Percentiles rank a stretch among this genome's conserved stretches.
Evolutionary conservation across 2,113 vertebrate species (phyloP).

Genomic region (Ramphastos sulfuratus): DNA sequence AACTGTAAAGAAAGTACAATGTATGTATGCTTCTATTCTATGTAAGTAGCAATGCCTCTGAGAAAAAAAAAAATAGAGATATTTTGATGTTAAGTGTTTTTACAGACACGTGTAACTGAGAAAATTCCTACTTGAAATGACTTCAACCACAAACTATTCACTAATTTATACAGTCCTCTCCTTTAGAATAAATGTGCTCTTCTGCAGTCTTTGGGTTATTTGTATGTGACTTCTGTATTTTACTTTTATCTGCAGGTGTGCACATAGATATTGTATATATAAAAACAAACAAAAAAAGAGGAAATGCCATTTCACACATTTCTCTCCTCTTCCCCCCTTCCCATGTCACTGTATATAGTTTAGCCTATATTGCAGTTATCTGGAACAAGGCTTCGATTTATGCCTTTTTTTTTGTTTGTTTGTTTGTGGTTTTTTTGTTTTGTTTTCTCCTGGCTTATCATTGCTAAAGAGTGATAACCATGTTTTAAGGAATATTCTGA

Average conservation of each 20-base stretch:
- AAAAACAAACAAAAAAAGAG: neutral
- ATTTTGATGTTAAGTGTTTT: neutral
- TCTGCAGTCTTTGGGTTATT: neutral
- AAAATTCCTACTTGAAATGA: neutral
- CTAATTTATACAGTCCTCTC: neutral
- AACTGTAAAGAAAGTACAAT: neutral
- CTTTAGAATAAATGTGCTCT: neutral
- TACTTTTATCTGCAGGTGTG: accelerated
- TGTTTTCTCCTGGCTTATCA: neutral
- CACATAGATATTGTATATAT: neutral
- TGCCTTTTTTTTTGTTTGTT: neutral
- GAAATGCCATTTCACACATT: neutral
- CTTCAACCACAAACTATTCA: neutral
- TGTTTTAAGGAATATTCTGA: neutral
- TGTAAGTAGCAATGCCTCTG: neutral
- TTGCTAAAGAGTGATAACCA: neutral
- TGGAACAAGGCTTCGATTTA: neutral
- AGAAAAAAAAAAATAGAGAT: neutral
- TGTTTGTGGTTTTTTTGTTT: too few species aligned
- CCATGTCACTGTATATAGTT: neutral
- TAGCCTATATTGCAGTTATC: neutral
- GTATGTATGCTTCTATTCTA: neutral
- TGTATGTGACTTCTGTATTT: neutral
- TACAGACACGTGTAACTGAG: neutral
- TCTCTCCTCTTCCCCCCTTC: neutral